phyloP scores from a whole-genome alignment of 2,113 vertebrate genomes.

The Hymenochirus boettgeri region DNA sequence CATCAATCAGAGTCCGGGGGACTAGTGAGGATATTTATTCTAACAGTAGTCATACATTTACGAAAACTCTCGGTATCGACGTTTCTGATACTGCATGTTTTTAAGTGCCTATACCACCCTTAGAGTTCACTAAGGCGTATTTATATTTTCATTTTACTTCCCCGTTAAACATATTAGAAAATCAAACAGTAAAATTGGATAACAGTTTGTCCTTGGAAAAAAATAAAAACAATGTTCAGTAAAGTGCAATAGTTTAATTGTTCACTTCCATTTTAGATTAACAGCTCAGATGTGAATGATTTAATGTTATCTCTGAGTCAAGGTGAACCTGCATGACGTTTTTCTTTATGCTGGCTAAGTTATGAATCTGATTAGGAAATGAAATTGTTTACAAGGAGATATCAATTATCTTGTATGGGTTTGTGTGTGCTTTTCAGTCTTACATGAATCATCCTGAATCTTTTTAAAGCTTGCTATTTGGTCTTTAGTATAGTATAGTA shows the following conservation, averaged over 20 bases:
- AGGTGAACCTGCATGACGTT: slow-evolving; percentile 47
- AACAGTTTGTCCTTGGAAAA: slow-evolving; percentile 11
- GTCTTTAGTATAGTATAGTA: no score
- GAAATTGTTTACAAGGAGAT: slow-evolving; percentile 46
- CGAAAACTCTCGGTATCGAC: no score
- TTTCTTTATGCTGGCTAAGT: slow-evolving; percentile 54
- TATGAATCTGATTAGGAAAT: slow-evolving; percentile 61
- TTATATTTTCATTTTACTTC: no score
- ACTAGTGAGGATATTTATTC: no score
- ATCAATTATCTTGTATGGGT: background rate
- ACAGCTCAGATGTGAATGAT: slow-evolving; percentile 41
- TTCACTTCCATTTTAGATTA: slow-evolving; percentile 13
- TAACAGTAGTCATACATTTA: no score
- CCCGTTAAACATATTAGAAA: no score
- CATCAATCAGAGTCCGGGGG: no score
- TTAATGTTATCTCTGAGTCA: slow-evolving; percentile 50
- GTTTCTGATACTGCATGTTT: no score
- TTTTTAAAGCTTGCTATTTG: no score
- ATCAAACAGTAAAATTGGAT: no score
- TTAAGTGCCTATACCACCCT: no score
- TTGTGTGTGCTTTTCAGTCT: background rate
- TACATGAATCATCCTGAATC: background rate
- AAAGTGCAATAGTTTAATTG: slow-evolving; percentile 3
- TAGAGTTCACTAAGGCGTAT: no score
- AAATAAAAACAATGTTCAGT: background rate